These are phyloP conservation scores for Drosophila bocqueti DNA, from an alignment of 1,140 invertebrate species.

Conservation along the genomic window DNA sequence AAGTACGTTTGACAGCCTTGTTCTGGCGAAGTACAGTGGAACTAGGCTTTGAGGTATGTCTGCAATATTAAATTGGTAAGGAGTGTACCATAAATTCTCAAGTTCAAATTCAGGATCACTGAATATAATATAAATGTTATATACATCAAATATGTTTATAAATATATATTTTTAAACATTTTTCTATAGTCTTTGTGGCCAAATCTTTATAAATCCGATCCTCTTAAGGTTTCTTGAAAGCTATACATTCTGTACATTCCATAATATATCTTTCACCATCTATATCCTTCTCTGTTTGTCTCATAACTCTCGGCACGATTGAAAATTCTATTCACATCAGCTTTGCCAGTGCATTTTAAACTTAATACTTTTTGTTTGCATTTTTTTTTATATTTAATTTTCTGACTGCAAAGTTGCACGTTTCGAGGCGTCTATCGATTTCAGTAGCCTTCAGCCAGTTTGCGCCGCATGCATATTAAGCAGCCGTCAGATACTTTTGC, in stretches of 20 bases:
- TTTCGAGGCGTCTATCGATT: constrained; percentile 64
- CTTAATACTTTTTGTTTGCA: constrained; percentile 45
- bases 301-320: constrained; percentile 39
- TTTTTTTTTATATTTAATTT: constrained; percentile 27
- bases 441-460: constrained; percentile 76
- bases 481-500: constrained; percentile 26
- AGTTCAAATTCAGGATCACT: background rate
- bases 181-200: background rate
- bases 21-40: constrained; percentile 1
- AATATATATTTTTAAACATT: no score
- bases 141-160: no score
- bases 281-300: constrained; percentile 13
- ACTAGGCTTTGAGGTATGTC: background rate
- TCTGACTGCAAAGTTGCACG: constrained; percentile 10
- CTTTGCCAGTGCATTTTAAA: constrained; percentile 60
- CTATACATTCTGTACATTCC: constrained; percentile 18
- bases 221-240: background rate
- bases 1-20: constrained; percentile 9
- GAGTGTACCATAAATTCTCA: background rate
- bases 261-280: constrained; percentile 9
- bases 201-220: background rate
- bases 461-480: constrained; percentile 67
- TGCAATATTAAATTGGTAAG: background rate
- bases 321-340: constrained; percentile 61
- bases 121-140: no score